Conservation (phyloP, 1,140 invertebrate genomes). For the Frieseomelitta varia region DNA sequence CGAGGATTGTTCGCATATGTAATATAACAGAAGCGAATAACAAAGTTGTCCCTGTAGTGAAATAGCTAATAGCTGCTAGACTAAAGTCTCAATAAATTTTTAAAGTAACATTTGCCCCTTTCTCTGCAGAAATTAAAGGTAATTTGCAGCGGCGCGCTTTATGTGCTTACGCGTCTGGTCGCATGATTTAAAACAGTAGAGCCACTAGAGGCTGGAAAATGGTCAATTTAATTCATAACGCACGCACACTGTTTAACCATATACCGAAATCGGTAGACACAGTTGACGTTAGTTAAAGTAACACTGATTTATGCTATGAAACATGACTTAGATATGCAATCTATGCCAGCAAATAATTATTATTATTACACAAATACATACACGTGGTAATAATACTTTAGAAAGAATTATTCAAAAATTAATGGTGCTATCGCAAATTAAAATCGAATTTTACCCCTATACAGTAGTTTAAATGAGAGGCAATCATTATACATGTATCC, state of each 20-base stretch:
- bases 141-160: neutral
- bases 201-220: neutral
- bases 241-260: neutral
- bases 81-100: neutral
- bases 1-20: neutral
- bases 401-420: neutral
- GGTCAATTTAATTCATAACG: neutral
- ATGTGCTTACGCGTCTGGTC: conserved; percentile 5
- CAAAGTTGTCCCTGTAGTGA: neutral
- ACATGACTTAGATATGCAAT: neutral
- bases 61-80: neutral
- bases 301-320: neutral
- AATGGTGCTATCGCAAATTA: neutral
- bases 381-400: no score
- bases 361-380: neutral
- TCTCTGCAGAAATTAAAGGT: neutral
- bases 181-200: neutral
- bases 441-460: neutral
- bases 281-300: neutral
- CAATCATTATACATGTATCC: neutral
- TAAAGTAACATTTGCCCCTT: neutral
- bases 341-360: neutral
- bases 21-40: neutral
- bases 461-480: neutral
- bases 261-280: neutral